Evolutionary conservation across 2,888 invertebrate species (phyloP).

Genomic region (Autographa gamma): DNA sequence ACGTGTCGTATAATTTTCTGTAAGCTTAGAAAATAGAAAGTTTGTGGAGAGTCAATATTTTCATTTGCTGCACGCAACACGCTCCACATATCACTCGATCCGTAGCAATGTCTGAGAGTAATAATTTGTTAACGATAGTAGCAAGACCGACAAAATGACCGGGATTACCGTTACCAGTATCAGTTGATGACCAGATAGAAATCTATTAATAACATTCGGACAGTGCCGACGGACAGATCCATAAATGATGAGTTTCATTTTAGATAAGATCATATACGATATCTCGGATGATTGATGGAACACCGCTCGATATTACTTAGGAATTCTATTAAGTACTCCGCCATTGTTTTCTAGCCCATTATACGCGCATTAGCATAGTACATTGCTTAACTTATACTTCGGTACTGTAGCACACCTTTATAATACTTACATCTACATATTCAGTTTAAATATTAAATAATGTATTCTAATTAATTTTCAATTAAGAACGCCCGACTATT

Average conservation of each 20-base stretch:
- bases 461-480: slow-evolving; percentile 59
- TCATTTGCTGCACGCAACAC: slow-evolving; percentile 40
- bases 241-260: slow-evolving; percentile 89
- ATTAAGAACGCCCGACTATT: slow-evolving; percentile 42
- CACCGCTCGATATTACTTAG: slow-evolving; percentile 78
- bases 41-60: slow-evolving; percentile 42
- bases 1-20: neutral
- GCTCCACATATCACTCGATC: slow-evolving; percentile 55
- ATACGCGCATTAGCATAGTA: slow-evolving; percentile 83
- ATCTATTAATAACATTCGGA: slow-evolving; percentile 88
- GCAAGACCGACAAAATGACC: slow-evolving; percentile 78
- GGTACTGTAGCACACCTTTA: slow-evolving; percentile 42
- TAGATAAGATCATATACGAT: slow-evolving; percentile 87
- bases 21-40: slow-evolving; percentile 22
- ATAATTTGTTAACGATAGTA: slow-evolving; percentile 85
- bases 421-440: slow-evolving; percentile 33
- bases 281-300: slow-evolving; percentile 85
- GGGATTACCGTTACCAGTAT: slow-evolving; percentile 84
- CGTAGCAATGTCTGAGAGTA: slow-evolving; percentile 58
- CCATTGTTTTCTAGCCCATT: slow-evolving; percentile 84
- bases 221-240: slow-evolving; percentile 85
- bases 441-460: slow-evolving; percentile 39
- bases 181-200: slow-evolving; percentile 86
- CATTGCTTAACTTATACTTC: slow-evolving; percentile 61
- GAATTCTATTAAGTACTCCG: slow-evolving; percentile 83